Evolutionary conservation across 2,113 vertebrate species (phyloP).

Genomic region (Vidua macroura): DNA sequence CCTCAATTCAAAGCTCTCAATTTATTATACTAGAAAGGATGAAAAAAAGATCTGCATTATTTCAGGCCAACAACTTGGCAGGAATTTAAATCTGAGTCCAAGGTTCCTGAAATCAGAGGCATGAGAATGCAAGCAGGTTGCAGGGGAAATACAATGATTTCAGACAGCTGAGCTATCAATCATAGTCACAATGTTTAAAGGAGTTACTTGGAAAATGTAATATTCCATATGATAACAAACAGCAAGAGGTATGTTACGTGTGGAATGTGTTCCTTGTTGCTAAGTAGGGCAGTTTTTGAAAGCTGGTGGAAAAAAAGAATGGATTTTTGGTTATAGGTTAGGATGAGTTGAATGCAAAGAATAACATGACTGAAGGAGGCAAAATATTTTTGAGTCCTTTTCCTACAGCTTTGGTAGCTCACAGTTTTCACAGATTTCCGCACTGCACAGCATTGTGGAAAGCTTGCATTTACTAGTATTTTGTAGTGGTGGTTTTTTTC

Average conservation of each 20-base stretch:
- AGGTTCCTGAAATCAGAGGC: not conserved
- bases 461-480: not conserved
- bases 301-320: not conserved
- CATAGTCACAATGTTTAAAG: not conserved
- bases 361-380: not conserved
- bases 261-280: not conserved
- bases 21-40: not conserved
- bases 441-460: not conserved
- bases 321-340: not conserved
- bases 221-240: not conserved
- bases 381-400: not conserved
- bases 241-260: not conserved
- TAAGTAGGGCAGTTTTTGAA: not conserved
- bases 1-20: not conserved
- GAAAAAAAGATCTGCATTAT: not conserved
- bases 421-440: not conserved
- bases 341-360: not conserved
- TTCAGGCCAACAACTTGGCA: not conserved
- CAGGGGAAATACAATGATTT: not conserved
- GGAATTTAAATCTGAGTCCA: not conserved
- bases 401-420: not conserved
- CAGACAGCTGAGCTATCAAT: not conserved
- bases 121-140: not conserved
- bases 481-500: not conserved
- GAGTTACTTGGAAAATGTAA: not conserved